phyloP scores from a whole-genome alignment of 2,888 invertebrate genomes.

The Amphipoea lucens region DNA sequence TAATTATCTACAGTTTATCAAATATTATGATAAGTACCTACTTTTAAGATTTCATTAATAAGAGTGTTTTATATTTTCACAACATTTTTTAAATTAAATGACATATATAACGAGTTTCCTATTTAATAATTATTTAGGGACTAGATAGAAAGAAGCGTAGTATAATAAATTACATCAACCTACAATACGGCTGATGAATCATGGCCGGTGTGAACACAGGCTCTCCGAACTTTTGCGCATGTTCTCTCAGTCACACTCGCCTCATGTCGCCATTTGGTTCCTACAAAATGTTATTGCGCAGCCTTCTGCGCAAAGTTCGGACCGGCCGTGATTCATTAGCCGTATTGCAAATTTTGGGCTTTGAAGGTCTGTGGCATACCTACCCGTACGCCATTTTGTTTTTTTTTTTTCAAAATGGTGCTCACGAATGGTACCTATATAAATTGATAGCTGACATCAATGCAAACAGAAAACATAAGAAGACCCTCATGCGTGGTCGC shows the following conservation, averaged over 20 bases:
- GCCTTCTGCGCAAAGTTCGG: not conserved
- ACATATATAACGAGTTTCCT: not conserved
- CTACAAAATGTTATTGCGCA: not conserved
- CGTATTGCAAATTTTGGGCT: not conserved
- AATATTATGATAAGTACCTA: not conserved
- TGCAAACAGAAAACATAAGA: too few species aligned
- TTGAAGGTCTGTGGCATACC: not conserved
- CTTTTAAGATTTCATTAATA: conserved; percentile 12
- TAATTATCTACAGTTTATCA: too few species aligned
- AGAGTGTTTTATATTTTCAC: not conserved
- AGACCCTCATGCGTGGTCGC: too few species aligned
- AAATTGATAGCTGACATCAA: too few species aligned
- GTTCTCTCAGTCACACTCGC: not conserved
- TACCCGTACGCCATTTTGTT: not conserved
- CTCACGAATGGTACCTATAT: accelerated
- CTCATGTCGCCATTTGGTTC: not conserved
- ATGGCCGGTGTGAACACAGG: not conserved
- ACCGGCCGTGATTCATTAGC: not conserved
- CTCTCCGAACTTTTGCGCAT: not conserved
- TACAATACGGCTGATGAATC: not conserved
- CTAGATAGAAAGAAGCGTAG: not conserved
- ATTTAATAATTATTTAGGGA: not conserved
- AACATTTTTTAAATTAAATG: not conserved
- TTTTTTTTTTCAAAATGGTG: not conserved
- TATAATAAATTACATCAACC: not conserved